Percentiles rank a stretch among this genome's conserved stretches.
phyloP scores from a whole-genome alignment of 2,113 vertebrate genomes.

The Serilophus lunatus region DNA sequence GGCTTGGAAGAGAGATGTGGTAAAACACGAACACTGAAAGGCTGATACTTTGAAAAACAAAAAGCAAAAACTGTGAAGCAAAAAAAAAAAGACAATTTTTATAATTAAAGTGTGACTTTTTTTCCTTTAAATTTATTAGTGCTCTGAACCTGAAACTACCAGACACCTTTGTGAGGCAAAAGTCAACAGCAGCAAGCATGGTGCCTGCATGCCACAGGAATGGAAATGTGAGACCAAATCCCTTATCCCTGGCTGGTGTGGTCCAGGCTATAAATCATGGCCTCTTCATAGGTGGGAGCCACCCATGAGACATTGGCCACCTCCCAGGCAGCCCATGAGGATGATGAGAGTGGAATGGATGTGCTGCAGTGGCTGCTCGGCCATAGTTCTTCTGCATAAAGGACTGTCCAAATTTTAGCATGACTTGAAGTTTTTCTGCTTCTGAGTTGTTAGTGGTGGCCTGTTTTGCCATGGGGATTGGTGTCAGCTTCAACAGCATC shows the following conservation, averaged over 20 bases:
- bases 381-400: neutral
- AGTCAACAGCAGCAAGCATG: neutral
- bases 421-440: neutral
- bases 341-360: neutral
- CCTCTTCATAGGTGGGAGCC: neutral
- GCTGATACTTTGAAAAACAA: neutral
- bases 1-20: neutral
- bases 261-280: neutral
- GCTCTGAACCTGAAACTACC: neutral
- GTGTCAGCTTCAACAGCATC: neutral
- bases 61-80: neutral
- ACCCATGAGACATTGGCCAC: neutral
- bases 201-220: neutral
- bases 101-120: neutral
- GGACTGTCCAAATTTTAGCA: neutral
- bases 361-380: accelerated
- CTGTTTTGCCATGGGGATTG: neutral
- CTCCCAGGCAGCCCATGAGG: neutral
- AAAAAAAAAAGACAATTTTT: neutral
- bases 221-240: neutral
- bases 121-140: neutral
- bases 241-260: neutral
- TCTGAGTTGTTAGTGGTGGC: neutral
- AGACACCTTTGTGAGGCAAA: neutral
- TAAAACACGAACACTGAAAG: neutral